Conservation (phyloP, 2,888 invertebrate species). For the Andrena dorsata region DNA sequence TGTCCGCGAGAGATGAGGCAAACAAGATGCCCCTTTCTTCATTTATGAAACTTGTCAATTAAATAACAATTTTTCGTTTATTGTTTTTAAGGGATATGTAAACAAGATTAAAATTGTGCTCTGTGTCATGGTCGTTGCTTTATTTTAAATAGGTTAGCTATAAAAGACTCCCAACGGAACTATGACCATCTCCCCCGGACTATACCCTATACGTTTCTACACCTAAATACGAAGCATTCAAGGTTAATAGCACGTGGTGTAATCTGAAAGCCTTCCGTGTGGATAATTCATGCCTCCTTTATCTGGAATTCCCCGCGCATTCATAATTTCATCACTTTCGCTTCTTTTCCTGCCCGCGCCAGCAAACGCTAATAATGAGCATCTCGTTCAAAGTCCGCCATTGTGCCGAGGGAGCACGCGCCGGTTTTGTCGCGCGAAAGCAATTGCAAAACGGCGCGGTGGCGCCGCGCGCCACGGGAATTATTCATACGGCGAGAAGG, state of each 20-base stretch:
- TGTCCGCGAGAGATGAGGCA: no score
- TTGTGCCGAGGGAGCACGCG: slow-evolving; percentile 48
- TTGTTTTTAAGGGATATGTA: no score
- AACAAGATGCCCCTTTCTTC: no score
- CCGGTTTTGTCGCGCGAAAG: slow-evolving; percentile 41
- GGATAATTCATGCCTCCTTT: slow-evolving; percentile 13
- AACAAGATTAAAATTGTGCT: no score
- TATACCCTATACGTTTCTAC: not conserved
- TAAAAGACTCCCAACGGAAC: no score
- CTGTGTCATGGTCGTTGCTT: no score
- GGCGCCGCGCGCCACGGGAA: slow-evolving; percentile 41
- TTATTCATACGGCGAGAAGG: slow-evolving; percentile 49
- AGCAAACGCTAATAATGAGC: slow-evolving; percentile 37
- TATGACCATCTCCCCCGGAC: not conserved
- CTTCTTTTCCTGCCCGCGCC: slow-evolving; percentile 25
- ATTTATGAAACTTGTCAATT: no score
- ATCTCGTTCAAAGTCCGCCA: slow-evolving; percentile 31
- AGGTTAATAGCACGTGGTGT: slow-evolving; percentile 8
- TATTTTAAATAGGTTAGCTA: no score
- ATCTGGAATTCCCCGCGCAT: slow-evolving; percentile 19
- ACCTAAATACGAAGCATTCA: not conserved
- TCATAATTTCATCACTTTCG: slow-evolving; percentile 48
- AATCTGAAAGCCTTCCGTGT: slow-evolving; percentile 1
- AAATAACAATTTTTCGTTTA: no score
- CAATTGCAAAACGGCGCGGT: slow-evolving; percentile 61